These are phyloP conservation scores for Thera obeliscata DNA, from an alignment of 2,888 invertebrate genomes.

Conservation along the genomic window DNA sequence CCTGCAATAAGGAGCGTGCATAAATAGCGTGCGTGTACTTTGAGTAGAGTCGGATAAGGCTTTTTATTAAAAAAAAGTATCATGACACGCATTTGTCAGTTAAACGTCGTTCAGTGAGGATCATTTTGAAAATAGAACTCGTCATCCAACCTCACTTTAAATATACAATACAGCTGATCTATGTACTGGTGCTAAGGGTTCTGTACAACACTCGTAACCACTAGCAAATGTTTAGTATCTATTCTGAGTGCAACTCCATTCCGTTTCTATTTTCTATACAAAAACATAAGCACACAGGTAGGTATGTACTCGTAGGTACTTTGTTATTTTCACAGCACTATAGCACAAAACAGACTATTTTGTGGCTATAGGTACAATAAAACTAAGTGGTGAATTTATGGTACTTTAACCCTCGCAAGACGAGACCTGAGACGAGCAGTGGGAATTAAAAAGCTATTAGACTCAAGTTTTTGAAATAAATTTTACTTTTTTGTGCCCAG, in stretches of 20 bases:
- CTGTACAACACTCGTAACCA: neutral
- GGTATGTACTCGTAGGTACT: neutral
- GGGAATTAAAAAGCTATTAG: conserved; percentile 1
- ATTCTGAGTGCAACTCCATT: conserved; percentile 2
- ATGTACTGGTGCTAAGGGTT: neutral
- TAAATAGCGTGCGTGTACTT: too few relatives aligned
- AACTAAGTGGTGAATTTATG: neutral
- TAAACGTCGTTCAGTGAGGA: too few relatives aligned
- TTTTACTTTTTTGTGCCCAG: neutral
- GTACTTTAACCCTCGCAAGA: neutral
- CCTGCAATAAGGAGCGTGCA: too few relatives aligned
- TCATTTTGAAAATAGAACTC: too few relatives aligned
- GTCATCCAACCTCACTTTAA: too few relatives aligned
- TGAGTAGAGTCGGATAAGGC: too few relatives aligned
- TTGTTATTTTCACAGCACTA: neutral
- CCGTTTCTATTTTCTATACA: conserved; percentile 7
- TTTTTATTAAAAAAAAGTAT: too few relatives aligned
- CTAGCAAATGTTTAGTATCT: neutral
- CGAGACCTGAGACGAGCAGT: neutral
- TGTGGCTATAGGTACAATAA: too few relatives aligned
- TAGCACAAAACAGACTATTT: neutral
- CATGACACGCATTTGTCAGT: too few relatives aligned
- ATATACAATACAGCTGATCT: too few relatives aligned
- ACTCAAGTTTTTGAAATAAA: neutral
- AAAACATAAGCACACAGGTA: neutral